Conservation (phyloP, 2,113 vertebrate genomes). For the Patagioenas fasciata region DNA sequence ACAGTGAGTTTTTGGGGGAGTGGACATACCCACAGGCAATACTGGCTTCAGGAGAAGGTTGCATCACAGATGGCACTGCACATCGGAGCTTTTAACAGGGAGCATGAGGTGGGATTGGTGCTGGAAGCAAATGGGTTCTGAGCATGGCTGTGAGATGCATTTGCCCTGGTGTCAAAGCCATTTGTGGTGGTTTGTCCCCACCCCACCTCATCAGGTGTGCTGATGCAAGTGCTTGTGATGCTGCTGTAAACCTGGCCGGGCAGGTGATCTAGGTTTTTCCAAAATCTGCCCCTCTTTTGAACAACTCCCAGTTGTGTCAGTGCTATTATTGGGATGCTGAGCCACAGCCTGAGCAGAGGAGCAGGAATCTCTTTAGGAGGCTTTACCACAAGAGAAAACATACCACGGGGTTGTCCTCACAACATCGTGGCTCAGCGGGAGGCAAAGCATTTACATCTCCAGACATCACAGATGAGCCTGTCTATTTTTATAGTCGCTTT, state of each 20-base stretch:
- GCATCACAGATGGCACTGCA: rapidly evolving
- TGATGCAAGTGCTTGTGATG: not conserved
- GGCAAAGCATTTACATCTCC: not conserved
- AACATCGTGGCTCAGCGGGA: rapidly evolving
- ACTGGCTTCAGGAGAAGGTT: not conserved
- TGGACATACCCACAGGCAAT: not conserved
- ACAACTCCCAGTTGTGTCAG: not conserved
- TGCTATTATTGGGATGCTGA: not conserved
- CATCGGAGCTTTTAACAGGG: no score
- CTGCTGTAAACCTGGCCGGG: not conserved
- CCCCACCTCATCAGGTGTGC: not conserved
- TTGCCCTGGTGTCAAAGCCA: not conserved
- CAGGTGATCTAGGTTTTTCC: not conserved
- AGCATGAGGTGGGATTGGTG: not conserved
- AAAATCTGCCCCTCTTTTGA: not conserved
- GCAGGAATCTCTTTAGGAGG: not conserved
- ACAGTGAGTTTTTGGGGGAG: not conserved
- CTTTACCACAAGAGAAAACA: not conserved
- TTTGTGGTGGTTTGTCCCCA: not conserved
- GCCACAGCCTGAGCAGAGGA: not conserved
- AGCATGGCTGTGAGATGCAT: not conserved
- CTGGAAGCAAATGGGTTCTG: not conserved
- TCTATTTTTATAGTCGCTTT: slow-evolving; percentile 39
- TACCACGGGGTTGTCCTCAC: not conserved
- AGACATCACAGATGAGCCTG: slow-evolving; percentile 20